Evolutionary conservation across 2,888 invertebrate species (phyloP).

Genomic region (Tyria jacobaeae): DNA sequence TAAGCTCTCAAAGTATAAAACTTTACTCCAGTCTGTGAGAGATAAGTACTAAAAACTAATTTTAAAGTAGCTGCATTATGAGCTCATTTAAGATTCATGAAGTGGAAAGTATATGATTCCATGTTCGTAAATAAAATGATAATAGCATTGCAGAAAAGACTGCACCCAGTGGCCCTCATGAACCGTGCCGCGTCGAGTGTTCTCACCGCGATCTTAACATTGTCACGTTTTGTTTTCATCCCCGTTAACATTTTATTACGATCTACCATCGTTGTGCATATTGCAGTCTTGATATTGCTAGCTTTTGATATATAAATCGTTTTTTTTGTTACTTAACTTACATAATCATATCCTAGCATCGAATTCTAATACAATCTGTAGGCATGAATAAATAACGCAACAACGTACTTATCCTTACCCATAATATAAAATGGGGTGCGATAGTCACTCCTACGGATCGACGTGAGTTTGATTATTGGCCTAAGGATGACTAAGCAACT

Average conservation of each 20-base stretch:
- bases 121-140: slow-evolving; percentile 37
- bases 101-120: slow-evolving; percentile 23
- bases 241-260: slow-evolving; percentile 16
- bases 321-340: background rate
- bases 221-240: slow-evolving; percentile 23
- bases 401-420: background rate
- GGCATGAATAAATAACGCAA: background rate
- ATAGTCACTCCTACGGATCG: background rate
- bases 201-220: slow-evolving; percentile 24
- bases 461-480: background rate
- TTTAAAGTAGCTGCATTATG: slow-evolving; percentile 36
- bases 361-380: background rate
- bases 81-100: slow-evolving; percentile 39
- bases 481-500: background rate
- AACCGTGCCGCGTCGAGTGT: slow-evolving; percentile 26
- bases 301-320: background rate
- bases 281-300: background rate
- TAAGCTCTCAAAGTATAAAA: slow-evolving; percentile 36
- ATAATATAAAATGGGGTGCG: too few relatives aligned
- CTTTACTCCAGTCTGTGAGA: slow-evolving; percentile 33
- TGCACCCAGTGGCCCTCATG: slow-evolving; percentile 22
- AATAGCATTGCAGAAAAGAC: slow-evolving; percentile 32
- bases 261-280: background rate
- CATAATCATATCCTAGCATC: background rate
- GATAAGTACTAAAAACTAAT: slow-evolving; percentile 34